Evolutionary conservation across 2,113 vertebrate genomes (phyloP), one percentile per base, ranked within the genome.

Genomic region (Cyphomyrus discorhynchus): DNA sequence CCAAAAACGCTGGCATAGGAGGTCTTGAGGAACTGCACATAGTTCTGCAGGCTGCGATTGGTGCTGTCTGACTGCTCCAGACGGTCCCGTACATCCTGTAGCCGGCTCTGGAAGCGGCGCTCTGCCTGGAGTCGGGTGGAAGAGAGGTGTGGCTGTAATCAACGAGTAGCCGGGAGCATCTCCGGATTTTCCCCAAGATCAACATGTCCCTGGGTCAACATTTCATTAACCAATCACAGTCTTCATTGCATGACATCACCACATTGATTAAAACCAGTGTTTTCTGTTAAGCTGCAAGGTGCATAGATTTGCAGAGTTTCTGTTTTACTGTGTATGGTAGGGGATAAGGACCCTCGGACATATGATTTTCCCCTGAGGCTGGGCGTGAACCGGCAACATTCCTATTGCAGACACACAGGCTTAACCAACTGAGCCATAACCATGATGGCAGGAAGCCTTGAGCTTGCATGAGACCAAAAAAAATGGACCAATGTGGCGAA

Each of bases 31-130:
- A 98, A 98, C 8, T 97, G 96, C 46, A 98, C 97, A 0, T 99
- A 99, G 95, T 96, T 98, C 70, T 98, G 97, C 96, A 99, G 97
- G 93, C 96, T 98, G 91, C 97, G 97, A 93, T 97, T 99, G 50
- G 97, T 98, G 86, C 97, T 97, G 93, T 98, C 97, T 0, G 97
- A 96, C 95, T 98, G 97, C 89, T 98, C 97, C 92, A 99, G 93
- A 9, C 97, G 94, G 21, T 98, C 97, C 90, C 96, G 97, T 91
- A 98, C 91, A 90, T 98, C 98, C 92, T 98, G 97, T 1, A 99
- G 94, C 88, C 97, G 96, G 91, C 94, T 97, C 87, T 97, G 96
- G 58, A 95, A 97, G 0, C 96, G 96, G 0, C 94, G 95, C 91
- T 99, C 97, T 17, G 95, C 96, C 98, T 99, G 27, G 0, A 3